Evolutionary conservation across 2,797 vertebrate species (phyloP).

Genomic region (Borostomias antarcticus): DNA sequence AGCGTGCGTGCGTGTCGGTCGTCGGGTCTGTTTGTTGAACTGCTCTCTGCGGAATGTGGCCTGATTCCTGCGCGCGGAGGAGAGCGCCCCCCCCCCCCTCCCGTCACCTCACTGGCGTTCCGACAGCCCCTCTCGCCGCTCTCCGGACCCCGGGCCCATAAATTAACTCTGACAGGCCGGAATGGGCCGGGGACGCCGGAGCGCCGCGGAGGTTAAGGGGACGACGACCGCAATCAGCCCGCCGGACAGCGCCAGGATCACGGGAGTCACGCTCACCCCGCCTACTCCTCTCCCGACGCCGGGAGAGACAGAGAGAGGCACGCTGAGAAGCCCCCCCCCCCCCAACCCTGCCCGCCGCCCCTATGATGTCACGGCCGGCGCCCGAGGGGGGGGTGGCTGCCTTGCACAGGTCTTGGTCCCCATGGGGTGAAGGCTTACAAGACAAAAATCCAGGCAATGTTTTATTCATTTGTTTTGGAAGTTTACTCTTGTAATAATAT

Average conservation of each 20-base stretch:
- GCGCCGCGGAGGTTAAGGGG: conserved; percentile 14
- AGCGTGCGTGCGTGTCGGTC: background rate
- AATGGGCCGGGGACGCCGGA: conserved; percentile 24
- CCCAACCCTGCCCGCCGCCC: too few species aligned
- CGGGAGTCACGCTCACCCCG: conserved; percentile 20
- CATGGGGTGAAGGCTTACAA: too few species aligned
- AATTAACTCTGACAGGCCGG: conserved; percentile 52
- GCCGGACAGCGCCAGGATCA: conserved; percentile 11
- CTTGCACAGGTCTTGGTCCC: too few species aligned
- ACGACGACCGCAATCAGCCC: conserved; percentile 14
- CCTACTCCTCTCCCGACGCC: conserved; percentile 13
- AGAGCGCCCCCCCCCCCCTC: conserved; percentile 11
- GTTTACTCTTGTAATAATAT: too few species aligned
- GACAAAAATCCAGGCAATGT: too few species aligned
- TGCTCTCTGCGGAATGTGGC: conserved; percentile 17
- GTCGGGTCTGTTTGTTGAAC: conserved; percentile 5
- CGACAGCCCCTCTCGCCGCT: conserved; percentile 10
- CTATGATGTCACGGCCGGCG: too few species aligned
- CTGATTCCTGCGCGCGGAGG: background rate
- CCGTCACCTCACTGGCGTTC: conserved; percentile 34
- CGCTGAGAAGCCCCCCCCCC: too few species aligned
- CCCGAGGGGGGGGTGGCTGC: too few species aligned
- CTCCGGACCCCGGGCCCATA: conserved; percentile 41
- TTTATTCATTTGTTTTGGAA: too few species aligned
- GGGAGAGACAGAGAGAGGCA: too few species aligned